A percentile compares a stretch with the other conserved stretches of the same genome.
These are phyloP conservation scores for Eupeodes latifasciatus DNA, from an alignment of 2,888 invertebrate genomes.

Conservation along the genomic window DNA sequence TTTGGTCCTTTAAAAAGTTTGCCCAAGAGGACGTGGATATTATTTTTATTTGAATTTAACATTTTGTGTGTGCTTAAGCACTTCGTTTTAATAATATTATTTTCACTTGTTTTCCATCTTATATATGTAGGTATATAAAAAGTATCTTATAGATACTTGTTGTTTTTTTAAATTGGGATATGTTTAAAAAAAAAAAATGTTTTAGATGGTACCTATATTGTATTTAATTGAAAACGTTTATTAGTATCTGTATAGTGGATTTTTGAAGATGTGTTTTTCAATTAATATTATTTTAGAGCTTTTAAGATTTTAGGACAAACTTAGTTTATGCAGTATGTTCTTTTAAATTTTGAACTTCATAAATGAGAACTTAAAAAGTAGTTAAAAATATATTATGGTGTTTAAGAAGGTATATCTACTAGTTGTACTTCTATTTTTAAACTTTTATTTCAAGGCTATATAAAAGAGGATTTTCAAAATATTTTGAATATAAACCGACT, in stretches of 20 bases:
- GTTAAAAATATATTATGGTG: too few species aligned
- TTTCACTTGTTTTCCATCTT: background rate
- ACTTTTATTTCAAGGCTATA: too few species aligned
- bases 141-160: background rate
- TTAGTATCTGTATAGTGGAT: background rate
- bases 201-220: background rate
- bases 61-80: slow-evolving; percentile 62
- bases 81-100: slow-evolving; percentile 49
- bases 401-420: too few species aligned
- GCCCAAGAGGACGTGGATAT: slow-evolving; percentile 24
- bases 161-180: slow-evolving; percentile 29
- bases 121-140: background rate
- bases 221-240: slow-evolving; percentile 17
- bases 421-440: too few species aligned
- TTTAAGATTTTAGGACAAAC: background rate
- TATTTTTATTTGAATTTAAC: slow-evolving; percentile 62
- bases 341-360: background rate
- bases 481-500: too few species aligned
- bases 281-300: background rate
- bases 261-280: background rate
- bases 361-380: too few species aligned
- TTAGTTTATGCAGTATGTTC: too few species aligned
- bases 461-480: too few species aligned
- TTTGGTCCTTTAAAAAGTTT: slow-evolving; percentile 16
- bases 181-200: background rate